A percentile compares a stretch with the other conserved stretches of the same genome.
Conservation (phyloP, 53 echinoderm and acorn worm species). For the Mesocentrotus franciscanus region DNA sequence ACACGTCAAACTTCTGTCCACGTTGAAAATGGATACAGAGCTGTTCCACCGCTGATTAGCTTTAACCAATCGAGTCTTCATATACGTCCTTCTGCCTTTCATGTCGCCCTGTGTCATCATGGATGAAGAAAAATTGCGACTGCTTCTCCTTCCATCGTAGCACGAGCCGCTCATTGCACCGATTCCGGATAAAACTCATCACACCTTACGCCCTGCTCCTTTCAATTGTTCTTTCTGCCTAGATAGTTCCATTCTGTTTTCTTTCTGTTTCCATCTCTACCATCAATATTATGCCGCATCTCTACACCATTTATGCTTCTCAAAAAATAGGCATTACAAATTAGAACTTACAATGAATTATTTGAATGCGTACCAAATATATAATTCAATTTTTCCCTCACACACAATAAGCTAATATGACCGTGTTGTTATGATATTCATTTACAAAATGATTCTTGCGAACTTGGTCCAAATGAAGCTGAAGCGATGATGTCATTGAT, state of each 20-base stretch:
- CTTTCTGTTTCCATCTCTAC: background rate
- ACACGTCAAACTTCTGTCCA: background rate
- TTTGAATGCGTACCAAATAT: conserved; percentile 51
- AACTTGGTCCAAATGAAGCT: conserved; percentile 42
- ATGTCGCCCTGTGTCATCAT: background rate
- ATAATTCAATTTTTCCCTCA: conserved; percentile 51
- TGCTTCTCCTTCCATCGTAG: conserved; percentile 15
- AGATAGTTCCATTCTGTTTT: background rate
- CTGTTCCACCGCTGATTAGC: background rate
- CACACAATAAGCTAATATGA: conserved; percentile 57
- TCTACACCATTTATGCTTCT: background rate
- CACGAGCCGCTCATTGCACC: conserved; percentile 47
- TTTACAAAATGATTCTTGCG: background rate
- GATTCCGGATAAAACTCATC: conserved; percentile 24
- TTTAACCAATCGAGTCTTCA: background rate
- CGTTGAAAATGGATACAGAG: background rate
- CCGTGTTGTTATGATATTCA: background rate
- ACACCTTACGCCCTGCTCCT: background rate
- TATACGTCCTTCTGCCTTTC: conserved; percentile 1
- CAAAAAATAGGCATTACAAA: background rate
- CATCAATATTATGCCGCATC: background rate
- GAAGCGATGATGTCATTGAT: conserved; percentile 16
- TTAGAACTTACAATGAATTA: conserved; percentile 1
- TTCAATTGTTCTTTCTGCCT: conserved; percentile 2
- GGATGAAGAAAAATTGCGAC: conserved; percentile 32